Conservation (phyloP, 2,888 invertebrate genomes). For the Cheilosia vernalis region DNA sequence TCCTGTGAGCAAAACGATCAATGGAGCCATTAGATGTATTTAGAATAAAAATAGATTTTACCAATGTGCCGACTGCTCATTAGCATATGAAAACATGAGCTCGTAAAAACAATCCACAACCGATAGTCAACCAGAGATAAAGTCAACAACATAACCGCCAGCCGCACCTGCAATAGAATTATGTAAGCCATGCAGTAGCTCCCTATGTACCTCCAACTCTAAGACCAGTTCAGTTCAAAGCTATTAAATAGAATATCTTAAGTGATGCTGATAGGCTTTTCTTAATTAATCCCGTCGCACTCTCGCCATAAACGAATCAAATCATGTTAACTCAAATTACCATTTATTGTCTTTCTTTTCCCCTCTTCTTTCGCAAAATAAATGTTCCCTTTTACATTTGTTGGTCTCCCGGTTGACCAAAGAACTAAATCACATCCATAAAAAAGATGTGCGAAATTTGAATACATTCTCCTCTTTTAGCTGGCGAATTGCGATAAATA, state of each 20-base stretch:
- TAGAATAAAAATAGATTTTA: slow-evolving; percentile 6
- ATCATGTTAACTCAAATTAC: slow-evolving; percentile 32
- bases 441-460: slow-evolving; percentile 4
- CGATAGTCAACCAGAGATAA: slow-evolving; percentile 13
- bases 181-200: slow-evolving; percentile 22
- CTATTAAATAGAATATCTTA: slow-evolving; percentile 11
- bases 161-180: slow-evolving; percentile 24
- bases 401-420: slow-evolving; percentile 1
- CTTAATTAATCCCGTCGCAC: slow-evolving; percentile 12
- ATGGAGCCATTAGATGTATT: not conserved
- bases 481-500: slow-evolving; percentile 31
- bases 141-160: slow-evolving; percentile 17
- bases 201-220: not conserved
- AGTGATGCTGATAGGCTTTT: not conserved
- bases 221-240: slow-evolving; percentile 4
- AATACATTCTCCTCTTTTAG: slow-evolving; percentile 37
- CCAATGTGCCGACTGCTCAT: slow-evolving; percentile 13
- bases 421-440: not conserved
- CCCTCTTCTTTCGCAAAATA: too few relatives aligned
- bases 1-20: slow-evolving; percentile 1
- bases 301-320: slow-evolving; percentile 4
- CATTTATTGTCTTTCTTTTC: slow-evolving; percentile 22
- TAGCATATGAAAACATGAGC: slow-evolving; percentile 39
- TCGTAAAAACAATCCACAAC: slow-evolving; percentile 2
- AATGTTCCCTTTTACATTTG: not conserved